phyloP scores from a whole-genome alignment of 1,140 invertebrate species.

The Drosophila neocordata region DNA sequence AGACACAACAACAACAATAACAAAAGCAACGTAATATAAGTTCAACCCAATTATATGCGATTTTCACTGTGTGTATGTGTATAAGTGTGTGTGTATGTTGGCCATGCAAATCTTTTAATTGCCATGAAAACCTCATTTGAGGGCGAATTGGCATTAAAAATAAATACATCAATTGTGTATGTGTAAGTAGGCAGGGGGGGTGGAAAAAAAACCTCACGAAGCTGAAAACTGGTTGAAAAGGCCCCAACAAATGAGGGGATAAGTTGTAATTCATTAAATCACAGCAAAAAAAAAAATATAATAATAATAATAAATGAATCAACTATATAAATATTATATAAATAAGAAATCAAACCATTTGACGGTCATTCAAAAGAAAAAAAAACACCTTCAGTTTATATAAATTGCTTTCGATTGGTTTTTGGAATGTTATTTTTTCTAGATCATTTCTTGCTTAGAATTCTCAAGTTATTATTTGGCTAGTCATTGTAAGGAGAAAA shows the following conservation, averaged over 20 bases:
- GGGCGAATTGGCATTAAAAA: slow-evolving; percentile 71
- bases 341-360: background rate
- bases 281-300: background rate
- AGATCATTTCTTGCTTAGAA: too few species aligned
- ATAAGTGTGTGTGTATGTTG: slow-evolving; percentile 43
- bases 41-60: slow-evolving; percentile 69
- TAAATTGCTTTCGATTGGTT: too few species aligned
- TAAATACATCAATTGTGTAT: slow-evolving; percentile 65
- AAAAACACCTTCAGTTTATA: too few species aligned
- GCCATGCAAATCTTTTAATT: slow-evolving; percentile 74
- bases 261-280: slow-evolving; percentile 9
- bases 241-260: slow-evolving; percentile 4
- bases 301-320: slow-evolving; percentile 10
- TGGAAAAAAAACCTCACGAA: background rate
- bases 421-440: too few species aligned
- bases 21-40: slow-evolving; percentile 31
- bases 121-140: slow-evolving; percentile 73
- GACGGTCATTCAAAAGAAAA: background rate
- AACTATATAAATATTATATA: background rate
- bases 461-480: too few species aligned
- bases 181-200: background rate
- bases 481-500: too few species aligned
- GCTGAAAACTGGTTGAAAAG: slow-evolving; percentile 43
- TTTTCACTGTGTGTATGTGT: slow-evolving; percentile 33
- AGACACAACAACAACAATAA: too few species aligned